Conservation (phyloP, 2,888 invertebrate genomes). For the Leptogaster cylindrica region DNA sequence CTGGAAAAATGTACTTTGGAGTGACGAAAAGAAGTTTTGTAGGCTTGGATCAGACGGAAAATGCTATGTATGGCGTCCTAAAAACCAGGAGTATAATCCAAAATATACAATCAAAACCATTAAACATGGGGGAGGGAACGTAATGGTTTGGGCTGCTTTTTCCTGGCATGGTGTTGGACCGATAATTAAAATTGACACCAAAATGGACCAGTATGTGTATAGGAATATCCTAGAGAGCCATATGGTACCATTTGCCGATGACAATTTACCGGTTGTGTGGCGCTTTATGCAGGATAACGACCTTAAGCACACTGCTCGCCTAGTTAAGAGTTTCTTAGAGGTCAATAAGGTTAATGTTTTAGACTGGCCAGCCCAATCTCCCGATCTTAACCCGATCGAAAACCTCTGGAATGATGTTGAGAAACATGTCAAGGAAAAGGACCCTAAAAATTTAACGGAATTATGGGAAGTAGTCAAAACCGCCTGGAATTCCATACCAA, state of each 20-base stretch:
- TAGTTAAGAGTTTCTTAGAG: slow-evolving; percentile 3
- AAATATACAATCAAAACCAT: too few species aligned
- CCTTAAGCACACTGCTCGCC: slow-evolving; percentile 17
- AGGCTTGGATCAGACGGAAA: too few species aligned
- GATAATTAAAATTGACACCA: slow-evolving; percentile 28
- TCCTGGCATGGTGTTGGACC: slow-evolving; percentile 39
- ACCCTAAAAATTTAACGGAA: too few species aligned
- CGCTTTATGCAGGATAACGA: slow-evolving; percentile 43
- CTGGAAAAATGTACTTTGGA: too few species aligned
- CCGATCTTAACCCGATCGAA: slow-evolving; percentile 21
- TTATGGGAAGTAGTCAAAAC: too few species aligned
- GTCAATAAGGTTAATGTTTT: slow-evolving; percentile 3
- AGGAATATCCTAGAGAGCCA: slow-evolving; percentile 13
- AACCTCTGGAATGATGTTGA: background rate
- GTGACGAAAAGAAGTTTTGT: too few species aligned
- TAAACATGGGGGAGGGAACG: slow-evolving; percentile 33
- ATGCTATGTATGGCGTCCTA: too few species aligned
- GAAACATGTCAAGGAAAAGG: too few species aligned
- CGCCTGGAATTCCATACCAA: too few species aligned
- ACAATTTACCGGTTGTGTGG: slow-evolving; percentile 27
- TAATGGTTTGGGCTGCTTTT: slow-evolving; percentile 40
- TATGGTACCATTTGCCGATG: slow-evolving; percentile 34
- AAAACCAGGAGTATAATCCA: too few species aligned
- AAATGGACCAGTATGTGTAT: slow-evolving; percentile 41
- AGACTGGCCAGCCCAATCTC: slow-evolving; percentile 9